Conservation (phyloP, 2,113 vertebrate genomes). For the Pithys albifrons region DNA sequence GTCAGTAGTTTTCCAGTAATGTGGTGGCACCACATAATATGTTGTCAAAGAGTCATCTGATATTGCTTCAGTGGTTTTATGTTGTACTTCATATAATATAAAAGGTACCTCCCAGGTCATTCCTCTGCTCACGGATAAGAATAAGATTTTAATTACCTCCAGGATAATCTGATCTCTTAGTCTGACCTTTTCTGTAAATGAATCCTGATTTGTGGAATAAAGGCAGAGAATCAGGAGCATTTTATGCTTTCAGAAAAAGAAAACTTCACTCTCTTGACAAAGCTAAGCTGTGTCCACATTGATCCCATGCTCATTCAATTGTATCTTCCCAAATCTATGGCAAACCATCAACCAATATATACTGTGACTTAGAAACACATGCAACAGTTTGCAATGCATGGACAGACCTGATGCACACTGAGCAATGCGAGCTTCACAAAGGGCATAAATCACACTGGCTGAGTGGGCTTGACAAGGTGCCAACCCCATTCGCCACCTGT, state of each 20-base stretch:
- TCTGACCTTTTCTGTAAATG: neutral
- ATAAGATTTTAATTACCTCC: constrained; percentile 29
- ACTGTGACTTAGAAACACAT: neutral
- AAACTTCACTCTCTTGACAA: neutral
- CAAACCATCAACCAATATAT: neutral
- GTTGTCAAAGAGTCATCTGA: neutral
- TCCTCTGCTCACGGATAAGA: neutral
- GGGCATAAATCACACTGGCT: fast-evolving
- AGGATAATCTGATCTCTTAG: neutral
- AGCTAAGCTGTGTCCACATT: neutral
- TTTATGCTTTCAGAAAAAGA: neutral
- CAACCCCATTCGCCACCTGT: neutral
- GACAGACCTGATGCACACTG: neutral
- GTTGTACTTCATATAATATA: neutral
- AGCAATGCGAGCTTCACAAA: too few species aligned
- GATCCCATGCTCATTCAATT: neutral
- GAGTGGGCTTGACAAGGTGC: neutral
- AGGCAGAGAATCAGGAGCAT: neutral
- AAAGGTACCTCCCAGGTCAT: neutral
- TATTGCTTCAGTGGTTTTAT: constrained; percentile 41
- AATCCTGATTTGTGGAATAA: neutral
- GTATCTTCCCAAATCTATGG: neutral
- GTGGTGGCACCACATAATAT: neutral
- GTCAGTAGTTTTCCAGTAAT: constrained; percentile 15
- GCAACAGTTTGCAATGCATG: neutral